These are phyloP conservation scores for Crossocerus cetratus DNA, from an alignment of 2,888 invertebrate genomes.

Conservation along the genomic window DNA sequence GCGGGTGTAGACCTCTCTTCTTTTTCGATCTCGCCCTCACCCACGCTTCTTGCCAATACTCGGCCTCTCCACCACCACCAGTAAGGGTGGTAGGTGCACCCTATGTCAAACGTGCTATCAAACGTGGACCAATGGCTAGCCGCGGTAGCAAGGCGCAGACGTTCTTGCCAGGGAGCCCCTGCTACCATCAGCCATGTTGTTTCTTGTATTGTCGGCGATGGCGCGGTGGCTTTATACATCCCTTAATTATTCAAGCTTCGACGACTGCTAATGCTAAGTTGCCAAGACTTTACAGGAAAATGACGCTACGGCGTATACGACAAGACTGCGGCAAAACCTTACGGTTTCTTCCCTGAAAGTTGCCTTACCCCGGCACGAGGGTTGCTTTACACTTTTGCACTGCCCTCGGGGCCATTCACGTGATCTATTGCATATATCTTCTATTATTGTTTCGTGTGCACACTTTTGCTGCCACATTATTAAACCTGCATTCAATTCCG, in stretches of 20 bases:
- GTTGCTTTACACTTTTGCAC: no score
- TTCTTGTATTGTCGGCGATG: constrained; percentile 38
- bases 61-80: constrained; percentile 25
- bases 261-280: constrained; percentile 11
- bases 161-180: constrained; percentile 28
- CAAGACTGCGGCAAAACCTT: background rate
- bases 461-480: no score
- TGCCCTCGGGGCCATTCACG: no score
- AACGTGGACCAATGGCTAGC: constrained; percentile 72
- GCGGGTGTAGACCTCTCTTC: constrained; percentile 30
- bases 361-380: background rate
- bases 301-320: background rate
- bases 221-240: constrained; percentile 35
- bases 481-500: no score
- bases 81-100: constrained; percentile 5
- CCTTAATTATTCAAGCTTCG: constrained; percentile 59
- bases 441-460: no score
- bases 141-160: constrained; percentile 56
- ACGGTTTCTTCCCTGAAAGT: background rate
- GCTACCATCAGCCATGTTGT: constrained; percentile 54
- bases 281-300: background rate
- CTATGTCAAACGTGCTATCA: constrained; percentile 49
- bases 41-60: background rate
- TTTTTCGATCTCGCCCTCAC: constrained; percentile 17
- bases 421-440: no score